Base-by-base conservation (phyloP, 2,888 invertebrate species). In the Leptinotarsa tumamoca region DNA sequence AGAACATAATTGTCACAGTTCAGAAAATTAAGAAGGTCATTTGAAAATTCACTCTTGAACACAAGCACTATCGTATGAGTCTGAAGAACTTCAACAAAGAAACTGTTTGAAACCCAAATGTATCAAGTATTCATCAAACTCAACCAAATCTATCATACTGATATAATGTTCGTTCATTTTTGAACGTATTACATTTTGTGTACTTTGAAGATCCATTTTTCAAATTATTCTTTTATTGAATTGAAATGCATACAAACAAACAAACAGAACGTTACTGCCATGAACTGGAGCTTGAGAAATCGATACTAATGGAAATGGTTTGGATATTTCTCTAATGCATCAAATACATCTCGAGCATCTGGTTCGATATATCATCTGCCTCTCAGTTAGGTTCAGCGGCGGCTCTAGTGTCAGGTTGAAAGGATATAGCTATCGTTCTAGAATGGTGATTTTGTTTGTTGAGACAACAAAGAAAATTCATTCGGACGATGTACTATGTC, bases 231-330 rank as follows among this genome's bases (percentile, higher is more conserved):
- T 58, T 21, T 18, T 14, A 58, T 58, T 3, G 13, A 58, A 58
- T 58, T 58, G 21, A 23, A 58, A 58, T 58, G 58, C 17, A 58
- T 17, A 58, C 58, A 23, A 58, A 23, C 21, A 18, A 58, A 23
- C 23, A 23, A 58, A 58, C 58, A 58, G 4, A 58, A 54, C 54
- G 58, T 23, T 58, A 58, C 58, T 58, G 58, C 58, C 23, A 15
- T 58, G 58, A 58, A 15, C 14, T 23, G 21, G 54, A 23, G 58
- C 23, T 23, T 23, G 58, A 21, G 13, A 58, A 58, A 58, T 58
- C 58, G 23, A 58, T 58, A 58, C 58, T 58, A 58, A 58, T 58
- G 58, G 58, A 58, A 58, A 58, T 23, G 58, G 58, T 58, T 58
- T 58, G 23, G 58, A 58, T 58, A 58, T 58, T 23, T 58, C 58